Base-by-base conservation (phyloP, 2,888 invertebrate species). In the Dryococelus australis region DNA sequence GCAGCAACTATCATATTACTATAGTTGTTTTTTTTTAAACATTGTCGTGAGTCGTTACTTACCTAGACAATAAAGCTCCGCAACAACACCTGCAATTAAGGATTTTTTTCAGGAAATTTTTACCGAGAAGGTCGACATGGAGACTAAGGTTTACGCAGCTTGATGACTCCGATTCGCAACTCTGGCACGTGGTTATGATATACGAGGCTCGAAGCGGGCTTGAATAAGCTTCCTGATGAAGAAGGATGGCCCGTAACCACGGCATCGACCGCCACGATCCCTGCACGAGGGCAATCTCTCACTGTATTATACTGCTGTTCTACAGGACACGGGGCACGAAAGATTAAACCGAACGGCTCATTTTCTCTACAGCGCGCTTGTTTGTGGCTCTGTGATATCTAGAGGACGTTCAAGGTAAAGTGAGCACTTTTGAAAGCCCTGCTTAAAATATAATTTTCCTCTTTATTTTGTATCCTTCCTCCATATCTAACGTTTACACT, bases 181-280 rank as follows among this genome's bases (percentile, higher is more conserved):
- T 10, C 65, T n/a, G 65, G 24, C 12, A n/a, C n/a, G 65, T 65
- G 65, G 65, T 65, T 65, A 65, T 65, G 65, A 65, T 65, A 20
- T 12, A 65, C n/a, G 65, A 65, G 65, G n/a, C n/a, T 35, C 13
- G 8, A n/a, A n/a, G n/a, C 65, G 65, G 20, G 20, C n/a, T 20
- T 65, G 65, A 65, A 65, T 65, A n/a, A 65, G 65, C 65, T 65
- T 65, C 65, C 8, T 65, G 65, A 65, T 65, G 65, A 65, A 65
- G 65, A 65, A 65, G 65, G 24, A 65, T 65, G 65, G 24, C 24
- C 65, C n/a, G 24, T 24, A 65, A 65, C 24, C 65, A 65, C 13
- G n/a, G 65, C 65, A 20, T 24, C n/a, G 24, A n/a, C 24, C 20
- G 24, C 20, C 65, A 65, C 0, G 1, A 65, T 24, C n/a, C 65